phyloP scores from a whole-genome alignment of 2,888 invertebrate species.

The Aphodius granarius region DNA sequence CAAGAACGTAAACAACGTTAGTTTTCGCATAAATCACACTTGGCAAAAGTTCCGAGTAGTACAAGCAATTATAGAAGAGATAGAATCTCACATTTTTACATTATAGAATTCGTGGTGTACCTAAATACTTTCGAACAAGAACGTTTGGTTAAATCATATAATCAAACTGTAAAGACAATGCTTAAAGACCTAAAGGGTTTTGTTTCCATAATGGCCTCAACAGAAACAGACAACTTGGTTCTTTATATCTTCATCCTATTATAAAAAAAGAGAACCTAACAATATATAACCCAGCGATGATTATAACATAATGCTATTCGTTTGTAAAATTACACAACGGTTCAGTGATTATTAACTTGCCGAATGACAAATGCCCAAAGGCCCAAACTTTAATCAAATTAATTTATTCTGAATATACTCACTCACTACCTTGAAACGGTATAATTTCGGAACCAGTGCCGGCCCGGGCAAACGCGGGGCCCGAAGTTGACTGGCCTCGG shows the following conservation, averaged over 20 bases:
- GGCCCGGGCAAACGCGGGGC: too few relatives aligned
- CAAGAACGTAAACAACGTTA: not conserved
- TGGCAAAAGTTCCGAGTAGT: not conserved
- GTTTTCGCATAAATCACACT: not conserved
- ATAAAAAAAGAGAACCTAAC: not conserved
- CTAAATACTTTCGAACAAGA: not conserved
- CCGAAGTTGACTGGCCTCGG: too few relatives aligned
- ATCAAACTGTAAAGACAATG: not conserved
- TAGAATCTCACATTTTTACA: too few relatives aligned
- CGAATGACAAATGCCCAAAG: not conserved
- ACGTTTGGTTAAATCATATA: not conserved
- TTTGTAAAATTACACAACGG: not conserved
- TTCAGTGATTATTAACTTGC: not conserved
- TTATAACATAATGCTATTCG: not conserved
- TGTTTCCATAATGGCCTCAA: not conserved
- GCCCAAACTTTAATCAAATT: not conserved
- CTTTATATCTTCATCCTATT: not conserved
- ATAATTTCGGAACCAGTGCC: too few relatives aligned
- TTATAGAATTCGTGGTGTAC: too few relatives aligned
- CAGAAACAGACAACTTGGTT: not conserved
- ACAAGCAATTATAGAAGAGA: too few relatives aligned
- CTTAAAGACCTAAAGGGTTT: not conserved
- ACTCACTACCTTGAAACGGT: too few relatives aligned
- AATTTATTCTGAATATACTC: not conserved
- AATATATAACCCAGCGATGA: not conserved